Base-by-base conservation (phyloP, 1,140 invertebrate genomes). In the Habropoda laboriosa region DNA sequence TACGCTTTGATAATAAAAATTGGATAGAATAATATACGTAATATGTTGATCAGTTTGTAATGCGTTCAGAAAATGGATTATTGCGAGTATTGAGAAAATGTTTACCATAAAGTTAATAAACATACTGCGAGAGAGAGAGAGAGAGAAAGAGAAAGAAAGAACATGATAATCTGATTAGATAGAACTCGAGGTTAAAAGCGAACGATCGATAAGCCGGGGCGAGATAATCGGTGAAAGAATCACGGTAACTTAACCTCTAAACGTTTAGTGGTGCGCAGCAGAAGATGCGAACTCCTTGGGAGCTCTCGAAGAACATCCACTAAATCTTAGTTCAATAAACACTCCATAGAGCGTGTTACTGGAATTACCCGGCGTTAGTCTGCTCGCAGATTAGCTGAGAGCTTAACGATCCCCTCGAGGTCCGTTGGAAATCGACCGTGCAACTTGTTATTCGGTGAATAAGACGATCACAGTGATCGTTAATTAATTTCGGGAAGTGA, bases 301-400 rank as follows among this genome's bases (percentile, higher is more conserved):
- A 21, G 18, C 27, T 55, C 27, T 10, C 32, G 38, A n/a, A 60
- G 24, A n/a, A 51, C 16, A 16, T 8, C 38, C 13, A 24, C 61
- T 76, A 57, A 76, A 76, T 68, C 51, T 67, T 67, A 76, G 38
- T 68, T 76, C 63, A 57, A 68, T 76, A 68, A 76, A 76, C 63
- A 67, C 74, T 76, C 63, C 53, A 68, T 76, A 76, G 63, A 76
- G 51, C 61, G 49, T 55, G 73, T 57, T 64, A 76, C 60, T n/a
- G 73, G 63, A 76, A 76, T 76, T 45, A 68, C 38, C 40, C 40
- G 30, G 30, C 35, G 51, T 76, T 68, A 32, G 53, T 51, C 63
- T 35, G 2, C n/a, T 67, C 40, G 38, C 51, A 76, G 74, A 68
- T 76, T 76, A 76, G 63, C 40, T 49, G 38, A 75, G 27, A 35